Conservation (phyloP, 2,888 invertebrate genomes). For the Imbricaverruca yamaguchii region DNA sequence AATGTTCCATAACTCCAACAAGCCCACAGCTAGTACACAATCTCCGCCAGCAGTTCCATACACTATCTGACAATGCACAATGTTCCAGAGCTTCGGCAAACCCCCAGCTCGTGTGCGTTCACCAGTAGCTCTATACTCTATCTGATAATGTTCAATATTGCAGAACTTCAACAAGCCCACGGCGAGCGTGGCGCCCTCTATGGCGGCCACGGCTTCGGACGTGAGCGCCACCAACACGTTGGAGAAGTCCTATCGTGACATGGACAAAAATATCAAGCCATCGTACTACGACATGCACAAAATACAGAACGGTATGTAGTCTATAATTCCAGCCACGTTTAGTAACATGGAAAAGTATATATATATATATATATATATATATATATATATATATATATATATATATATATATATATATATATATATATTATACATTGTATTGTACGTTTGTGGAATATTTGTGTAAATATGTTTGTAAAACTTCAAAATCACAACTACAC, state of each 20-base stretch:
- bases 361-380: background rate
- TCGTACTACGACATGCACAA: constrained; percentile 16
- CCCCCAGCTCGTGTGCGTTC: no score
- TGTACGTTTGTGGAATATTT: background rate
- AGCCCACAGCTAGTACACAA: no score
- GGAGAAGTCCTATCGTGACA: constrained; percentile 16
- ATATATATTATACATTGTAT: background rate
- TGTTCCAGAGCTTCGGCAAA: no score
- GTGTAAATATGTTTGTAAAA: no score
- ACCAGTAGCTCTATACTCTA: no score
- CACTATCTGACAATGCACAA: no score
- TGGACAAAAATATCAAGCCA: constrained; percentile 8
- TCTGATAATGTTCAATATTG: background rate
- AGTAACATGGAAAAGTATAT: background rate
- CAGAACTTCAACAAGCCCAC: constrained; percentile 20
- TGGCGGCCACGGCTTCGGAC: constrained; percentile 9
- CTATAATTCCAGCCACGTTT: background rate
- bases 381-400: background rate
- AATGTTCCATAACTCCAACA: no score
- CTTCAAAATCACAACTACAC: no score
- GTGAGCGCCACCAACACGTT: constrained; percentile 7
- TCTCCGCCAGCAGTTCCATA: no score
- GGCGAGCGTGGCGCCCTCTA: constrained; percentile 18
- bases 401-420: background rate
- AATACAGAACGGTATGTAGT: constrained; percentile 24